phyloP scores from a whole-genome alignment of 2,113 vertebrate genomes.

The Pseudopipra pipra region DNA sequence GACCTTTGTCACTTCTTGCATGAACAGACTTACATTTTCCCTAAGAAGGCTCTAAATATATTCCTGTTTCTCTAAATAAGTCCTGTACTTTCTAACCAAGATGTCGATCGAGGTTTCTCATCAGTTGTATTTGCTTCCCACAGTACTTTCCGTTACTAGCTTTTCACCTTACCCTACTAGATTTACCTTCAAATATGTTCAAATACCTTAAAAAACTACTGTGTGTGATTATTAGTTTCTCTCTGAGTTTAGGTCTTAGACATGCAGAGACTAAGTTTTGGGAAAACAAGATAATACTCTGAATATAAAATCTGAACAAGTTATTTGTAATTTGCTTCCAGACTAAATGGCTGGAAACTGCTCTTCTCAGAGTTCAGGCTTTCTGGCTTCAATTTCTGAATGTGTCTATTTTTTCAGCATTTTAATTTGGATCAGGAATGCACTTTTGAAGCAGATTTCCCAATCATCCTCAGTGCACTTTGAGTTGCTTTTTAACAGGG shows the following conservation, averaged over 20 bases:
- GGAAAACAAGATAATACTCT: neutral
- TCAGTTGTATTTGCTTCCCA: neutral
- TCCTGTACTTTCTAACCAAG: neutral
- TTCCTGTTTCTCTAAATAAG: neutral
- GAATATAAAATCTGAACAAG: neutral
- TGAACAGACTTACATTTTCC: neutral
- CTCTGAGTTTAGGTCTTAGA: neutral
- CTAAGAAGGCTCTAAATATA: neutral
- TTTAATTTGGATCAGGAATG: neutral
- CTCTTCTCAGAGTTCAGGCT: neutral
- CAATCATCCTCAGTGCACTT: neutral
- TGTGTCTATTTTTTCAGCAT: neutral
- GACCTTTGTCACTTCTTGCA: neutral
- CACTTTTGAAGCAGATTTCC: neutral
- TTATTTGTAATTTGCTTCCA: neutral
- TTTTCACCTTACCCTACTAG: neutral
- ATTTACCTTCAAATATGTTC: neutral
- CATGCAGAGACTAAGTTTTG: neutral
- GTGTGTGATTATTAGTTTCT: neutral
- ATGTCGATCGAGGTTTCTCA: neutral
- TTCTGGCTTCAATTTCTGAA: neutral
- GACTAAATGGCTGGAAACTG: neutral
- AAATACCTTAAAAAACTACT: neutral
- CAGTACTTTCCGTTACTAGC: neutral
- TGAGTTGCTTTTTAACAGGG: neutral